Conservation (phyloP, 1,140 invertebrate genomes). For the Magallana ariakensis region DNA sequence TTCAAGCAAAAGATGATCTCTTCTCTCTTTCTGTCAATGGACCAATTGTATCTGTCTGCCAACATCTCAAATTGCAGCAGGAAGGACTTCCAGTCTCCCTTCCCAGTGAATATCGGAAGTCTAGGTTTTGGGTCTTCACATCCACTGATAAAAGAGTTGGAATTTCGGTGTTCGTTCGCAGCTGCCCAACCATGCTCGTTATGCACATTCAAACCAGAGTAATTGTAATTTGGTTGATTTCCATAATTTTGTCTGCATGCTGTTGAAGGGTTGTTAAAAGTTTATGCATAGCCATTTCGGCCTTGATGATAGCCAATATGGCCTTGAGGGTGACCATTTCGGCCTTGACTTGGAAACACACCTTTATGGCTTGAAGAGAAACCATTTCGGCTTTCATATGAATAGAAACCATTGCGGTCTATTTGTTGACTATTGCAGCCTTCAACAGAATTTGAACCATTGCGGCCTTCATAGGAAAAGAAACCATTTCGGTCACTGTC, state of each 20-base stretch:
- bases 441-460: too few species aligned
- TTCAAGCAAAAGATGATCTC: too few species aligned
- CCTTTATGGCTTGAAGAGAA: neutral
- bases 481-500: too few species aligned
- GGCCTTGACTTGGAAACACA: neutral
- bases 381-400: too few species aligned
- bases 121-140: neutral
- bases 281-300: neutral
- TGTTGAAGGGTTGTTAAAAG: neutral
- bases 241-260: neutral
- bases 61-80: neutral
- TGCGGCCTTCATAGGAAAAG: too few species aligned
- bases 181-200: neutral
- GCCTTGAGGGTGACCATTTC: neutral
- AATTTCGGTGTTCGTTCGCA: neutral
- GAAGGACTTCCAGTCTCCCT: neutral
- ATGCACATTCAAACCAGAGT: neutral
- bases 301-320: neutral
- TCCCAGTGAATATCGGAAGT: neutral
- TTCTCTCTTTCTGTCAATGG: too few species aligned
- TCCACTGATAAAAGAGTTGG: neutral
- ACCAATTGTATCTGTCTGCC: neutral
- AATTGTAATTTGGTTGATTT: neutral
- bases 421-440: too few species aligned
- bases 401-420: too few species aligned